These are phyloP conservation scores for Dicycla oo DNA, from an alignment of 2,888 invertebrate genomes.

Conservation along the genomic window DNA sequence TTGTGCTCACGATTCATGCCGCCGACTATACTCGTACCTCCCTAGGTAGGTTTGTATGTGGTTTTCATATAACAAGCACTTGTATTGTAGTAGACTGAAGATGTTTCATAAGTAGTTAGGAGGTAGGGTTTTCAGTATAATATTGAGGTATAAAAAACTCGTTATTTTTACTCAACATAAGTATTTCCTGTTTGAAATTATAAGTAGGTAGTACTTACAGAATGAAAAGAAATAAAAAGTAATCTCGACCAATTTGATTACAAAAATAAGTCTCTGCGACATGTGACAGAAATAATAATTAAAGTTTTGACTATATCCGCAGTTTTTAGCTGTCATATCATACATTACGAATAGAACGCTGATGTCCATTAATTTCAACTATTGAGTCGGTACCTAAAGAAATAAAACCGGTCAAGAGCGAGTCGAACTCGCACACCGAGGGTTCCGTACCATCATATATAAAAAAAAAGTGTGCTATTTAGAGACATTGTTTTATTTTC, in stretches of 20 bases:
- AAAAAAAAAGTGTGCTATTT: too few relatives aligned
- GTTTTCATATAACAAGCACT: slow-evolving; percentile 18
- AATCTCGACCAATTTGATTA: neutral
- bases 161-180: neutral
- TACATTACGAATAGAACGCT: neutral
- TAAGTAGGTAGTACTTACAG: too few relatives aligned
- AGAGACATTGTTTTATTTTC: too few relatives aligned
- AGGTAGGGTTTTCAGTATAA: neutral
- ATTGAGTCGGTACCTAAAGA: neutral
- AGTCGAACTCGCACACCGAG: too few relatives aligned
- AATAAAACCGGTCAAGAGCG: too few relatives aligned
- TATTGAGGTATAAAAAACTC: neutral
- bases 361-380: neutral
- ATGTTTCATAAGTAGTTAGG: neutral
- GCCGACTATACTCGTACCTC: too few relatives aligned
- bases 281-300: neutral
- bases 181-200: neutral
- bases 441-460: too few relatives aligned
- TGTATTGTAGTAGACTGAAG: neutral
- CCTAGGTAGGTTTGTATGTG: neutral
- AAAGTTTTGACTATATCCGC: neutral
- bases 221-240: neutral
- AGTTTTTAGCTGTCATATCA: neutral
- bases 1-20: too few relatives aligned
- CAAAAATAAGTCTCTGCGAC: neutral